phyloP scores from a whole-genome alignment of 37 sponge, comb jelly and placozoan genomes.

The Agelas oroides region DNA sequence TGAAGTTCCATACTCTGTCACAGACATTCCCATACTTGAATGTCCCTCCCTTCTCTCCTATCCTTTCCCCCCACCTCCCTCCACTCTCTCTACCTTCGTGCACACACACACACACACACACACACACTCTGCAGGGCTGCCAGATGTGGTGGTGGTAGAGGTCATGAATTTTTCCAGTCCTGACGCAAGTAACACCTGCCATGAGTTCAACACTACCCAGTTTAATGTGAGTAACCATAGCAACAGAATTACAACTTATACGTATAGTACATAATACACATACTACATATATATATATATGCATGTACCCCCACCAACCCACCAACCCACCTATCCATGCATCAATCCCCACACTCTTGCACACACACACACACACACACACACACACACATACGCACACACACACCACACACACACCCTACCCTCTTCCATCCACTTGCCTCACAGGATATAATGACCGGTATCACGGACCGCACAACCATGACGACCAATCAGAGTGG shows the following conservation, averaged over 20 bases:
- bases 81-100: no score
- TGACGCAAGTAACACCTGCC: slow-evolving; percentile 11
- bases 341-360: slow-evolving; percentile 11
- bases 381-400: not conserved
- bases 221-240: slow-evolving; percentile 29
- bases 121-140: slow-evolving; percentile 1
- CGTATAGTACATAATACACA: not conserved
- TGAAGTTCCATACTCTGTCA: no score
- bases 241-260: not conserved
- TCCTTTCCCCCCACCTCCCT: no score
- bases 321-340: no score
- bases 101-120: no score
- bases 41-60: no score
- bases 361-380: slow-evolving; percentile 6
- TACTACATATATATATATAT: no score
- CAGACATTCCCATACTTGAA: no score
- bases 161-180: slow-evolving; percentile 29
- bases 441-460: slow-evolving; percentile 29
- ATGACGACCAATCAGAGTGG: slow-evolving; percentile 12
- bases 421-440: not conserved
- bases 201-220: slow-evolving; percentile 8
- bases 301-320: no score
- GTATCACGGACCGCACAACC: slow-evolving; percentile 46
- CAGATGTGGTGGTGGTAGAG: slow-evolving; percentile 6
- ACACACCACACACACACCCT: not conserved